phyloP scores from a whole-genome alignment of 2,113 vertebrate species.

The Phoenicopterus ruber region DNA sequence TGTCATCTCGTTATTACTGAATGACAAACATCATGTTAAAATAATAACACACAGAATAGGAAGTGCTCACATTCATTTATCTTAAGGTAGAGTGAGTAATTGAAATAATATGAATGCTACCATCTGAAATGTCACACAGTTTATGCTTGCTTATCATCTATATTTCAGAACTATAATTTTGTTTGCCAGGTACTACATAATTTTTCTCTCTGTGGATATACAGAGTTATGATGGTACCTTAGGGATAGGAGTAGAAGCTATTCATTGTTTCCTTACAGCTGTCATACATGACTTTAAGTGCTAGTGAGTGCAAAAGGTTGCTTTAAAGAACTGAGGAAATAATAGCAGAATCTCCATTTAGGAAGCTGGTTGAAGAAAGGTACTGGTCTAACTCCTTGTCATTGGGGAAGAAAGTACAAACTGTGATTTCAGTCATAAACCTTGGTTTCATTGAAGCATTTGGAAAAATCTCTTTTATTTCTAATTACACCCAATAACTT shows the following conservation, averaged over 20 bases:
- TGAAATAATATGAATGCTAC: slow-evolving; percentile 67
- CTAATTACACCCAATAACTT: background rate
- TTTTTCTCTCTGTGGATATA: slow-evolving; percentile 73
- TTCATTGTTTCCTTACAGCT: slow-evolving; percentile 74
- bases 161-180: slow-evolving; percentile 79
- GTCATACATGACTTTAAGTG: slow-evolving; percentile 27
- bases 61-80: slow-evolving; percentile 73
- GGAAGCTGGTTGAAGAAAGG: background rate
- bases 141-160: slow-evolving; percentile 76
- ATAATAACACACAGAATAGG: slow-evolving; percentile 71
- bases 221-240: slow-evolving; percentile 74
- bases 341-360: background rate
- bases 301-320: background rate
- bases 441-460: background rate
- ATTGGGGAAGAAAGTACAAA: background rate
- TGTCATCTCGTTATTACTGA: slow-evolving; percentile 82
- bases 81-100: slow-evolving; percentile 72
- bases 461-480: background rate
- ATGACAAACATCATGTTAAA: slow-evolving; percentile 81
- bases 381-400: background rate
- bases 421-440: background rate
- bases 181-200: slow-evolving; percentile 80
- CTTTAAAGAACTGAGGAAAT: background rate
- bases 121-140: slow-evolving; percentile 65
- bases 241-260: slow-evolving; percentile 76